phyloP scores from a whole-genome alignment of 2,888 invertebrate genomes.

The Norana najaformis region DNA sequence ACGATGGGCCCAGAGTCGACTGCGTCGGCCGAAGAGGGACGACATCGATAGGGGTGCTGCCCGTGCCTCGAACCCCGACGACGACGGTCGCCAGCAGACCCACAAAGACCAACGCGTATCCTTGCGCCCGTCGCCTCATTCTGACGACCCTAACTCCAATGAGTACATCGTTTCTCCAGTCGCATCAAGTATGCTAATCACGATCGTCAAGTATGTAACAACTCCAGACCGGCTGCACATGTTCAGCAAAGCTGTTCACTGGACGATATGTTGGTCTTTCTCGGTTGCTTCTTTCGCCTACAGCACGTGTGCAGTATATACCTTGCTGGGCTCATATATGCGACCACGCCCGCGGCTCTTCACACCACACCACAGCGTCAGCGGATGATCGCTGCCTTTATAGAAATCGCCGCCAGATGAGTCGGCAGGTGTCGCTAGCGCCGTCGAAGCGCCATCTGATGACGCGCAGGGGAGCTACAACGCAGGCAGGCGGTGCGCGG shows the following conservation, averaged over 20 bases:
- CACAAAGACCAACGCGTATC: not conserved
- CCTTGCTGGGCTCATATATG: not conserved
- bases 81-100: not conserved
- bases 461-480: not conserved
- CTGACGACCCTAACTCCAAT: not conserved
- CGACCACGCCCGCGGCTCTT: not conserved
- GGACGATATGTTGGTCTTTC: not conserved
- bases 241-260: not conserved
- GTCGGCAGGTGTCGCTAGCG: slow-evolving; percentile 7
- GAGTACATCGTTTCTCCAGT: not conserved
- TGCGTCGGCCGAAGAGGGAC: not conserved
- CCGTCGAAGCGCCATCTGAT: not conserved
- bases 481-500: not conserved
- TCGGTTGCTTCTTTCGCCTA: not conserved
- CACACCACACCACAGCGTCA: not conserved
- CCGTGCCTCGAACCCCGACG: not conserved
- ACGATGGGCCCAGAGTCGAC: not conserved
- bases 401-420: not conserved
- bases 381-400: not conserved
- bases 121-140: not conserved
- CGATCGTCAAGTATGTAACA: not conserved
- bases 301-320: not conserved
- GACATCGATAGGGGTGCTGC: not conserved
- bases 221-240: slow-evolving; percentile 5
- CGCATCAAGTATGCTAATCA: not conserved